Base-by-base conservation (phyloP, 1,140 invertebrate species). In the Nylanderia fulva region DNA sequence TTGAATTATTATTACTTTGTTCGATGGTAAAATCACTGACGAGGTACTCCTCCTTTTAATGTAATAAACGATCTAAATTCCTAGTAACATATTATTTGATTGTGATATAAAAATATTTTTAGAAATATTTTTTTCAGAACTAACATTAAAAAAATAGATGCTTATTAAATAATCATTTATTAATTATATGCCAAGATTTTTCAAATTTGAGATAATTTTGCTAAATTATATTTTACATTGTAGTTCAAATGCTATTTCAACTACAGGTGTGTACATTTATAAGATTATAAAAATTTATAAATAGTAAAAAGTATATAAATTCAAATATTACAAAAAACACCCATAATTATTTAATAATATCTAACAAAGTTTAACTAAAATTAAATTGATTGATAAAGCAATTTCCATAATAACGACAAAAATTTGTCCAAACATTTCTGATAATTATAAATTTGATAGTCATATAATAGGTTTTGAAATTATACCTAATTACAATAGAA, bases 301-400 rank as follows among this genome's bases (percentile, higher is more conserved):
- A n/a, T 27, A 18, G 15, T 56, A 36, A 56, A 74, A 72, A 36
- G 21, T 27, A 56, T 74, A 74, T 4, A 74, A 74, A 39, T 74
- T 74, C 52, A 3, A 27, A 74, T 21, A n/a, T 18, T 27, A 42
- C 8, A 48, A 48, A 27, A 18, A 15, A 71, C 18, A 33, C 18
- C 13, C 33, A 24, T 56, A 33, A 15, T 74, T 36, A 74, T 13
- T 36, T 24, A 39, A 54, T 15, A 54, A 5, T 5, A 68, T 24
- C 15, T 29, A 52, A 33, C n/a, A 33, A 27, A 18, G 29, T 52
- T 8, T n/a, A 27, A 27, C 15, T 45, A 63, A 7, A 15, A 21
- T 3, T 39, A 13, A 61, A 61, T 61, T 15, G 6, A 21, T 48
- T 27, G 42, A 24, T 3, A 69, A 69, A 69, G 15, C 24, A 68